Conservation (phyloP, 2,888 invertebrate genomes). For the Gastrophysa polygoni region DNA sequence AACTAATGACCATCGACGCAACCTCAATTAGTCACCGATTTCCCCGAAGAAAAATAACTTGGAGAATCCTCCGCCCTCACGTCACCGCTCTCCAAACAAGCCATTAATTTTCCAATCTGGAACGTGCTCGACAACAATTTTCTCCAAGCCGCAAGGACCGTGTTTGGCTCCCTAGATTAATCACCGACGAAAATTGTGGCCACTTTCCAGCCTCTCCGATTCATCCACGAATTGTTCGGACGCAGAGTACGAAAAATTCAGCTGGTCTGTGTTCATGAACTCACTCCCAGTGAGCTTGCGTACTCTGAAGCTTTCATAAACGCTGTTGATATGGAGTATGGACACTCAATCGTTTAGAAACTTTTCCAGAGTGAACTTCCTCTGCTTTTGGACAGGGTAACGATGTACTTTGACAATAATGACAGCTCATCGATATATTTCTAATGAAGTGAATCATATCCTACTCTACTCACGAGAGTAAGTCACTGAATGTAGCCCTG, state of each 20-base stretch:
- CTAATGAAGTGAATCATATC: too few relatives aligned
- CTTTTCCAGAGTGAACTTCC: too few relatives aligned
- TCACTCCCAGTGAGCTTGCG: too few relatives aligned
- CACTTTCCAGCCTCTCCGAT: not conserved
- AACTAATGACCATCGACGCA: not conserved
- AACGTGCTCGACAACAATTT: conserved; percentile 21
- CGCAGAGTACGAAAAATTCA: not conserved
- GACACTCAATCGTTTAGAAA: too few relatives aligned
- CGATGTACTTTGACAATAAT: too few relatives aligned
- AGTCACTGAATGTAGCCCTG: too few relatives aligned
- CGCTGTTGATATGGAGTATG: too few relatives aligned
- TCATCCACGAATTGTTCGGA: not conserved
- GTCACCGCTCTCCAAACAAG: conserved; percentile 22
- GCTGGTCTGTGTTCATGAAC: not conserved
- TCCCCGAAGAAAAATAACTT: conserved; percentile 17
- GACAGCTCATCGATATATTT: too few relatives aligned
- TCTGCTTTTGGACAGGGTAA: too few relatives aligned
- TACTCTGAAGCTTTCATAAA: too few relatives aligned
- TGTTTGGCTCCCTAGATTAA: not conserved
- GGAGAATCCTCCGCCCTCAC: conserved; percentile 9
- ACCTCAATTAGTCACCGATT: conserved; percentile 17
- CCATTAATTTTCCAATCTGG: conserved; percentile 28
- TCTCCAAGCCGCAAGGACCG: conserved; percentile 7
- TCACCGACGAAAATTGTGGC: not conserved
- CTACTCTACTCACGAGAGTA: too few relatives aligned